These are phyloP conservation scores for Flexamia atlantica DNA, from an alignment of 2,888 invertebrate genomes.

Conservation along the genomic window DNA sequence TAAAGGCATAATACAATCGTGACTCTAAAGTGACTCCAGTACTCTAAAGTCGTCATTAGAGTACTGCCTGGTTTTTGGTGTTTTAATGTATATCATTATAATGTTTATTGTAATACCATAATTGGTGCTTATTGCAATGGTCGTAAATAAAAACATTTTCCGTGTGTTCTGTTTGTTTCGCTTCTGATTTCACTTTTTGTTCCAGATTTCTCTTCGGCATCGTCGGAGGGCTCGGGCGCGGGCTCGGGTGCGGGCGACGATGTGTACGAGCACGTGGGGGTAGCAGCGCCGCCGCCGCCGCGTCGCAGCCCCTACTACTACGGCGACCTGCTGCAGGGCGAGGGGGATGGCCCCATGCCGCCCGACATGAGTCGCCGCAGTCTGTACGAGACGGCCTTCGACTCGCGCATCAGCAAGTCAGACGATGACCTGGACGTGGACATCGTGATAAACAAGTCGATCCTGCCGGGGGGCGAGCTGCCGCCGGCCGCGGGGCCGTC, in stretches of 20 bases:
- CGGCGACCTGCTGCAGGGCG: conserved; percentile 65
- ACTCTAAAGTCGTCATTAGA: no score
- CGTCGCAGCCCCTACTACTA: conserved; percentile 68
- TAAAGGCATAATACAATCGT: no score
- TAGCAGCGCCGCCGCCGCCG: conserved; percentile 70
- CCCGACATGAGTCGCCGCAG: conserved; percentile 68
- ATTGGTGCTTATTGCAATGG: no score
- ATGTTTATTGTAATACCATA: no score
- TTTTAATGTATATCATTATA: no score
- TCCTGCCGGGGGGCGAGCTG: conserved; percentile 61
- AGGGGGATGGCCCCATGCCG: conserved; percentile 65
- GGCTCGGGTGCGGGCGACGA: conserved; percentile 75
- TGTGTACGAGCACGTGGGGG: conserved; percentile 73
- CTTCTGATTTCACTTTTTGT: no score
- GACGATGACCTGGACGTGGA: conserved; percentile 90
- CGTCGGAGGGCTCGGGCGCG: conserved; percentile 76
- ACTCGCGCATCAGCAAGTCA: conserved; percentile 90
- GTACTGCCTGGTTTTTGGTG: no score
- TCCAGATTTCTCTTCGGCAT: conserved; percentile 63
- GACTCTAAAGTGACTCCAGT: no score
- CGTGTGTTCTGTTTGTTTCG: no score
- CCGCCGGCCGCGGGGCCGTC: not conserved
- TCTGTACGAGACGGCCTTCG: conserved; percentile 94
- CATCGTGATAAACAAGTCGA: conserved; percentile 67
- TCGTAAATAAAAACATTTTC: no score